A percentile compares a stretch with the other conserved stretches of the same genome.
Conservation (phyloP, 1,140 invertebrate species). For the Nebria ingens region DNA sequence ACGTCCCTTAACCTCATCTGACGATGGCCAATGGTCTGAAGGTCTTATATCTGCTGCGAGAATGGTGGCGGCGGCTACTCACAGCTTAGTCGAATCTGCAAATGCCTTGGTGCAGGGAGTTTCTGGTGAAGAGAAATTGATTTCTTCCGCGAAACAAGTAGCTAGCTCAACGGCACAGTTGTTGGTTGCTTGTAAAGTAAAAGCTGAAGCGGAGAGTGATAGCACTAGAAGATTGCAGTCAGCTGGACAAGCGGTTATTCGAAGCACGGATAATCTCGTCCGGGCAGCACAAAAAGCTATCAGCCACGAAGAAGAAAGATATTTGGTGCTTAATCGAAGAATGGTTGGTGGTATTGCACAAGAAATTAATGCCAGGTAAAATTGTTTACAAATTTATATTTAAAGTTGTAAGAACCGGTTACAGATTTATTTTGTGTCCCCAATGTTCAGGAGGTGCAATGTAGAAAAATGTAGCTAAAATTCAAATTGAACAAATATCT, state of each 20-base stretch:
- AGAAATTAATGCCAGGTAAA: slow-evolving; percentile 67
- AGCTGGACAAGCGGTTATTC: slow-evolving; percentile 94
- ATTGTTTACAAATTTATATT: too few relatives aligned
- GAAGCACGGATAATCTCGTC: slow-evolving; percentile 95
- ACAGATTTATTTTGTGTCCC: too few relatives aligned
- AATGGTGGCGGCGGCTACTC: slow-evolving; percentile 92
- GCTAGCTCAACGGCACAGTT: slow-evolving; percentile 94
- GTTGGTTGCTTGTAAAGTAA: slow-evolving; percentile 94
- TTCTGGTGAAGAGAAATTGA: slow-evolving; percentile 89
- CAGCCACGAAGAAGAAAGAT: slow-evolving; percentile 82
- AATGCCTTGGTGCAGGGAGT: slow-evolving; percentile 91
- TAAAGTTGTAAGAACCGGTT: too few relatives aligned
- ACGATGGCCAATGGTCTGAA: slow-evolving; percentile 98
- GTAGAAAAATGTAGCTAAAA: too few relatives aligned
- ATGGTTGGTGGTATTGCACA: slow-evolving; percentile 92
- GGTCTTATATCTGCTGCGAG: slow-evolving; percentile 92
- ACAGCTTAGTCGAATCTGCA: slow-evolving; percentile 93
- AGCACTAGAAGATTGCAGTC: slow-evolving; percentile 86
- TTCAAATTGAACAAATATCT: too few relatives aligned
- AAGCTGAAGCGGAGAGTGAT: slow-evolving; percentile 90
- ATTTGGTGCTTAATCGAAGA: slow-evolving; percentile 75
- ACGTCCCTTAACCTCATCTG: slow-evolving; percentile 67
- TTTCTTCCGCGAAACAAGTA: slow-evolving; percentile 94
- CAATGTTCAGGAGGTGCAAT: too few relatives aligned
- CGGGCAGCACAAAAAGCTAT: slow-evolving; percentile 88